Evolutionary conservation across 2,797 vertebrate species (phyloP), one percentile per base, ranked within the genome.

Genomic region (Otolemur crassicaudatus): DNA sequence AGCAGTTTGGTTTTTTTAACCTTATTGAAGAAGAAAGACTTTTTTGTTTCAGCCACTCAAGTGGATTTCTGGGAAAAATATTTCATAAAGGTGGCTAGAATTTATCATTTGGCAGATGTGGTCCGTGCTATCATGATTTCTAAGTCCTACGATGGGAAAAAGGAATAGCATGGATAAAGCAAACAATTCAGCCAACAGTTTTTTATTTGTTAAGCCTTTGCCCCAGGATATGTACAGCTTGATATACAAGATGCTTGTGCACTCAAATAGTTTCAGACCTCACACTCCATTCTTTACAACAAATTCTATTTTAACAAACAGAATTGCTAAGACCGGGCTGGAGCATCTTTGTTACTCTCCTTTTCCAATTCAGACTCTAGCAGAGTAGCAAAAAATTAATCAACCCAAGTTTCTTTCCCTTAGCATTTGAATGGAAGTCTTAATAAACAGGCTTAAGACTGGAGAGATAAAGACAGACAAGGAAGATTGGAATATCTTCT

Each of bases 1-100:
- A 80, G 29, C 56, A 81, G 76, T 96, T 72, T 93, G 5, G 8
- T 95, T 80, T 96, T 96, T 25, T 90, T 94, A 93, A 87, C 84
- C 58, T 91, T 96, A 2, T 88, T 91, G 19, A 95, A 86, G 31
- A 83, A 60, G 14, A 56, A 60, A 25, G 17, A 2, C 3, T 72
- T 65, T 92, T 90, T 19, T 91, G 20, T 97, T 91, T 80, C 63
- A 34, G 94, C 70, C 88, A 75, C n/a, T 67, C 7, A 80, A 29
- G 31, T 90, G 46, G 16, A 65, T 87, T 80, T 31, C 23, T 94
- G 34, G 60, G 37, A 93, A 58, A 53, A 79, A 87, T 58, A 72
- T 29, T 80, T 14, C 67, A 14, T 89, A 56, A 91, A 92, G 19
- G 19, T 90, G 40, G 75, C 67, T 82, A 65, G 80, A 31, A 77